These are phyloP conservation scores for Gasteruption jaculator DNA, from an alignment of 2,888 invertebrate genomes.

Conservation along the genomic window DNA sequence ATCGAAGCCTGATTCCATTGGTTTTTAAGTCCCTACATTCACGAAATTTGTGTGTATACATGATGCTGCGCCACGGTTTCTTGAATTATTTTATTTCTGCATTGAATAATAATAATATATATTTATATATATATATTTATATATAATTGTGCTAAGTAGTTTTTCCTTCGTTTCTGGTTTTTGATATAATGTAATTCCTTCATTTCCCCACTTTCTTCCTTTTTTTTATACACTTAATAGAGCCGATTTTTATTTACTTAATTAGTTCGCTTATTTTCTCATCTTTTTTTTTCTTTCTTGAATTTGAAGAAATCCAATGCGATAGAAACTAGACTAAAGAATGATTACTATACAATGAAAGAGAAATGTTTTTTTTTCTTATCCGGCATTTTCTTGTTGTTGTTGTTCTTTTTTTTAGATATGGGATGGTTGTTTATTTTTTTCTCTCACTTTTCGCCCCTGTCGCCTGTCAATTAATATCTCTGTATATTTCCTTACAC, in stretches of 20 bases:
- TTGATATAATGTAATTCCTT: too few species aligned
- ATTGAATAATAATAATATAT: conserved; percentile 14
- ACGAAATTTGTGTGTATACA: conserved; percentile 3
- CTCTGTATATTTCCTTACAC: conserved; percentile 10
- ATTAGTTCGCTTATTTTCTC: too few species aligned
- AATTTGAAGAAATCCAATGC: conserved; percentile 48
- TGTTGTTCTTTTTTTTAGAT: too few species aligned
- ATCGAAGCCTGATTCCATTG: conserved; percentile 9
- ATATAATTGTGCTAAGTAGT: conserved; percentile 49
- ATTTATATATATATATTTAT: conserved; percentile 24
- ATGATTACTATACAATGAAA: conserved; percentile 51
- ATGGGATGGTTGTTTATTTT: conserved; percentile 32
- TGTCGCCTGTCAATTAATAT: conserved; percentile 29
- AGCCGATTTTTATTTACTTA: conserved; percentile 45
- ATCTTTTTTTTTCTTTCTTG: too few species aligned
- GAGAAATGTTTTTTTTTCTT: conserved; percentile 44
- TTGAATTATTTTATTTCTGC: conserved; percentile 4
- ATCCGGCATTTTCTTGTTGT: too few species aligned
- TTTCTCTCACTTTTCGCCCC: conserved; percentile 27
- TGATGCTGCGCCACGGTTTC: conserved; percentile 4
- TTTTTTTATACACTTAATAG: conserved; percentile 45
- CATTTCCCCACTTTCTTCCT: conserved; percentile 32
- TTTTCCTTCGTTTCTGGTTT: conserved; percentile 29
- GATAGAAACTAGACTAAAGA: conserved; percentile 47
- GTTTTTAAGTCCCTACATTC: conserved; percentile 9